Evolutionary conservation across 2,797 vertebrate species (phyloP), one percentile per base, ranked within the genome.

Genomic region (Threskiornis aethiopicus): DNA sequence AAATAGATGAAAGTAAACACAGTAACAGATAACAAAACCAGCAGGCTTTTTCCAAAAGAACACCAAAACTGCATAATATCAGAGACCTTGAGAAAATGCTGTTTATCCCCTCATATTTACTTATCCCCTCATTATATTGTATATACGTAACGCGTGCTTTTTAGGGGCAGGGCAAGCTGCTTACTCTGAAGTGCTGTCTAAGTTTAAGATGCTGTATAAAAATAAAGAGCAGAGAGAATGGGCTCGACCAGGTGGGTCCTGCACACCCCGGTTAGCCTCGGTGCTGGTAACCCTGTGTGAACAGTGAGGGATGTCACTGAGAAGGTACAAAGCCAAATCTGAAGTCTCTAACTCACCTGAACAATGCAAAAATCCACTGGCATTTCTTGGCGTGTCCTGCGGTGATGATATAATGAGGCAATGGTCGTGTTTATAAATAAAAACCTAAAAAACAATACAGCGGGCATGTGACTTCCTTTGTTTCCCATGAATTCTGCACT

Each of bases 351-450:
- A 79, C 67, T 87, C 47, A 80, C 44, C 84, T 73, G 54, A 70
- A 81, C 9, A 22, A 24, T 54, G 41, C 64, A 82, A 46, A 87
- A 89, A 79, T 65, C n/a, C 59, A 49, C 49, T 33, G 37, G 65
- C 69, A 83, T 82, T 87, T 91, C 65, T 66, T 59, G 44, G 47
- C 51, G 39, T 41, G 14, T 81, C 84, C 73, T 85, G 41, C 77
- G 78, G 59, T 62, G 54, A 64, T 75, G 47, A 66, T 59, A 62
- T 62, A 76, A 86, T 21, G 47, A 64, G 33, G 28, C 35, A 65
- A 72, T 1, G 1, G 55, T 57, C 3, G 3, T 54, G 49, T 95
- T 94, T 91, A 59, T 95, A 92, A 97, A 93, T 96, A 96, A 96
- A 96, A 84, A 51, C 29, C 29, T 52, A 46, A 89, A 75, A 83